Evolutionary conservation across 2,797 vertebrate species (phyloP), one percentile per base, ranked within the genome.

Genomic region (Poecilia velifera): DNA sequence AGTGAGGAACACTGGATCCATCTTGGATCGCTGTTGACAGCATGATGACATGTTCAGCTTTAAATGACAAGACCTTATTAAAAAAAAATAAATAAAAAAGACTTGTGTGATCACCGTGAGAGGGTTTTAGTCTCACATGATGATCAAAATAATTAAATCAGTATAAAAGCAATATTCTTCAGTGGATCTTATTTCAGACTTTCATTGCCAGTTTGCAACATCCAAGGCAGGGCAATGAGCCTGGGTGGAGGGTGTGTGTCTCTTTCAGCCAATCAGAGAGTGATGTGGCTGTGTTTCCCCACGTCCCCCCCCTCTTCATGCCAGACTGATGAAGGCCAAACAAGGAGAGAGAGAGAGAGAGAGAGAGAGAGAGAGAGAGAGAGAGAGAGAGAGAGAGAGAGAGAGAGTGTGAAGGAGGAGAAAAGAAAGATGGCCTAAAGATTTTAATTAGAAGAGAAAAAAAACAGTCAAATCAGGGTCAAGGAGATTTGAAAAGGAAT

Each of bases 191-290:
- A 80, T 80, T 78, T 88, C 76, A 82, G 47, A 75, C 57, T 75
- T 84, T 45, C 18, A 34, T 12, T 76, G 77, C 74, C 77, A 72
- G 25, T 82, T 71, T 8, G 12, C 57, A 73, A 78, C 83, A 79
- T 82, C 49, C 74, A 80, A 62, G 51, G 71, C 83, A 39, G 74
- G 62, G 83, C 72, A 41, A 53, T 39, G 62, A 79, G 39, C 70
- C 72, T 71, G 13, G 5, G 84, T 82, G 76, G 87, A 87, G 90
- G 90, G 91, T 59, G 90, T 91, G 39, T 80, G 87, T 82, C 86
- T 80, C 64, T 74, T 62, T 66, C 14, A 47, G 64, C 92, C 92
- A 94, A 92, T 94, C 88, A 87, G 51, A 77, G 73, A 70, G 25
- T 43, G 28, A 49, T 16, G 22, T 80, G 72, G 70, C 59, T n/a